Conservation (phyloP, 2,888 invertebrate species). For the Crossocerus cetratus region DNA sequence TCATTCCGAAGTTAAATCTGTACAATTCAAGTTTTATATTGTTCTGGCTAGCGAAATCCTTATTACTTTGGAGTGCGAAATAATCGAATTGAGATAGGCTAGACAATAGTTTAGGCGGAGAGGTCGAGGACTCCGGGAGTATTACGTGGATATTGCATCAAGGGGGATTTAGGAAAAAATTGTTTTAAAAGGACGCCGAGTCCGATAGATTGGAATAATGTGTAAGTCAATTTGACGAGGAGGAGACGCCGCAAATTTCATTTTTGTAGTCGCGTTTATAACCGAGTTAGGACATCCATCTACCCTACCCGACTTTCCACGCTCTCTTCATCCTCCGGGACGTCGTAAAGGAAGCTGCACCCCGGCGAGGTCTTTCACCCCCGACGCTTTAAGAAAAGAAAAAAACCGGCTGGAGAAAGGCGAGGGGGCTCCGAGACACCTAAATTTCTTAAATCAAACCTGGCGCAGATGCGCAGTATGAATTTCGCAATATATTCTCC, state of each 20-base stretch:
- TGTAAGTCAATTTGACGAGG: slow-evolving; percentile 50
- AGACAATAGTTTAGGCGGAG: background rate
- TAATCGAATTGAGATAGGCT: too few relatives aligned
- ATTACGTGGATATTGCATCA: background rate
- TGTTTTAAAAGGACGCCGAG: slow-evolving; percentile 14
- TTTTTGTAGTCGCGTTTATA: slow-evolving; percentile 67
- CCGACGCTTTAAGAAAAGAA: slow-evolving; percentile 11
- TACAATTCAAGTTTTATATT: too few relatives aligned
- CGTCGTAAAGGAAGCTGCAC: slow-evolving; percentile 31
- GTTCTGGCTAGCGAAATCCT: too few relatives aligned
- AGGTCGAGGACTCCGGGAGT: background rate
- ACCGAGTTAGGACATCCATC: slow-evolving; percentile 61
- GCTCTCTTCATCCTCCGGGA: slow-evolving; percentile 43
- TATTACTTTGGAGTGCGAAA: too few relatives aligned
- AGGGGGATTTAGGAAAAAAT: slow-evolving; percentile 14
- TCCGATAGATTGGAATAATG: slow-evolving; percentile 61
- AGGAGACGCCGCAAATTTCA: slow-evolving; percentile 63
- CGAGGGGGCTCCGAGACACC: too few relatives aligned
- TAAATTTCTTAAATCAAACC: too few relatives aligned
- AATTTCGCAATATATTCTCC: too few relatives aligned
- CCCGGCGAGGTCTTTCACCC: slow-evolving; percentile 15
- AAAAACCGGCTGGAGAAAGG: slow-evolving; percentile 25
- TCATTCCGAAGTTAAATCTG: too few relatives aligned
- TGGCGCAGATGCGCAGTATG: too few relatives aligned
- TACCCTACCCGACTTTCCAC: slow-evolving; percentile 44